phyloP scores from a whole-genome alignment of 92 coral and sea anemone species.

The Parazoanthus swiftii region DNA sequence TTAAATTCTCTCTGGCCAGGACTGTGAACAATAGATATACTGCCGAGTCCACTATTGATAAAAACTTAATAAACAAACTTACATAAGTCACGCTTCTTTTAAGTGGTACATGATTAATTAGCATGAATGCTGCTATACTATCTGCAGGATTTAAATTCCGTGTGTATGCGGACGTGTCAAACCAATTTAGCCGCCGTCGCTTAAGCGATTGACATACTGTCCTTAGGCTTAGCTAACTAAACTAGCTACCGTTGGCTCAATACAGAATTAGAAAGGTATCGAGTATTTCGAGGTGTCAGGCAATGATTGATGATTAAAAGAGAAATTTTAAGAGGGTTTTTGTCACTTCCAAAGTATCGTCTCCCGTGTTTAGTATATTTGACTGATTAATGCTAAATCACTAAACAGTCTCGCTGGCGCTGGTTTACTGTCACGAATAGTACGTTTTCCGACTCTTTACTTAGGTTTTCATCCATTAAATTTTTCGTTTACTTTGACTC shows the following conservation, averaged over 20 bases:
- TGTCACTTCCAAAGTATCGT: background rate
- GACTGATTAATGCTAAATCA: constrained; percentile 8
- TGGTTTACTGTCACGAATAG: constrained; percentile 7
- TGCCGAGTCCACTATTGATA: constrained; percentile 34
- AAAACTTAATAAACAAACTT: constrained; percentile 29
- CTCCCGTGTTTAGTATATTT: background rate
- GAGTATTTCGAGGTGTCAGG: background rate
- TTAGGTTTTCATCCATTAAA: background rate
- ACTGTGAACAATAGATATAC: constrained; percentile 34
- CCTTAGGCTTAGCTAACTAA: background rate
- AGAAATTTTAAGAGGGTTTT: constrained; percentile 24
- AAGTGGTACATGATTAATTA: constrained; percentile 40
- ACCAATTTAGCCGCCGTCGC: background rate
- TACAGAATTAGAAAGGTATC: background rate
- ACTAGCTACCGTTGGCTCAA: background rate
- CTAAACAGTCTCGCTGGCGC: constrained; percentile 27
- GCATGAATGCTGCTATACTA: constrained; percentile 16
- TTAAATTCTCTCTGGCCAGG: constrained; percentile 24
- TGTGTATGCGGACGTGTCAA: background rate
- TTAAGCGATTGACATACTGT: constrained; percentile 4
- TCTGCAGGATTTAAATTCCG: constrained; percentile 20
- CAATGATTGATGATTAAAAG: background rate
- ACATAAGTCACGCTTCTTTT: constrained; percentile 30
- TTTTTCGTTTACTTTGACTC: constrained; percentile 21
- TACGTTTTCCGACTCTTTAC: background rate